Percentiles rank a stretch among this genome's conserved stretches.
Conservation (phyloP, 2,888 invertebrate species). For the Pediacus dermestoides region DNA sequence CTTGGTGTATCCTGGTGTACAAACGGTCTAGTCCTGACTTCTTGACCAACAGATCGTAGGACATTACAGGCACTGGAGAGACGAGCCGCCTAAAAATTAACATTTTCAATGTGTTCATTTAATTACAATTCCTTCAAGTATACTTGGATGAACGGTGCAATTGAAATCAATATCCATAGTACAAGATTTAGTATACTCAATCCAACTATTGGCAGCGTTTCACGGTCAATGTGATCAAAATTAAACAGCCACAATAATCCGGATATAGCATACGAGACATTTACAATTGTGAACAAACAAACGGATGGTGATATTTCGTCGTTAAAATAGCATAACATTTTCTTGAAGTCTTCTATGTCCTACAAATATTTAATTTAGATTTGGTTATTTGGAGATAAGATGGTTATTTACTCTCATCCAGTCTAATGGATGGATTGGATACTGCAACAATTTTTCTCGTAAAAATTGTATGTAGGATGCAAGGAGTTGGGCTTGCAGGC, state of each 20-base stretch:
- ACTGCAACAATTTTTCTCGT: slow-evolving; percentile 67
- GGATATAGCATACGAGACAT: slow-evolving; percentile 69
- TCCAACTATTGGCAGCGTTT: slow-evolving; percentile 57
- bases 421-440: slow-evolving; percentile 66
- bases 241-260: slow-evolving; percentile 66
- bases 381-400: slow-evolving; percentile 2
- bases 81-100: slow-evolving; percentile 67
- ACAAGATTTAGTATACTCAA: slow-evolving; percentile 59
- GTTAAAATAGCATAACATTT: slow-evolving; percentile 73
- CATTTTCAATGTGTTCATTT: neutral
- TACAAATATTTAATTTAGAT: slow-evolving; percentile 41
- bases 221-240: slow-evolving; percentile 57
- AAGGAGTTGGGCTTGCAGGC: slow-evolving; percentile 74
- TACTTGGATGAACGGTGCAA: slow-evolving; percentile 71
- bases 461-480: slow-evolving; percentile 71
- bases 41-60: slow-evolving; percentile 73
- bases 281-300: slow-evolving; percentile 72
- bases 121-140: slow-evolving; percentile 22
- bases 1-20: slow-evolving; percentile 75
- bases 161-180: slow-evolving; percentile 63
- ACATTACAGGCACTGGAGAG: slow-evolving; percentile 68
- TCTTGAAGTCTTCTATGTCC: slow-evolving; percentile 78
- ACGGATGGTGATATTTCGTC: slow-evolving; percentile 72
- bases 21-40: slow-evolving; percentile 73
- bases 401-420: slow-evolving; percentile 75